Base-by-base conservation (phyloP, 2,113 vertebrate genomes). In the Cercopithecus mona region DNA sequence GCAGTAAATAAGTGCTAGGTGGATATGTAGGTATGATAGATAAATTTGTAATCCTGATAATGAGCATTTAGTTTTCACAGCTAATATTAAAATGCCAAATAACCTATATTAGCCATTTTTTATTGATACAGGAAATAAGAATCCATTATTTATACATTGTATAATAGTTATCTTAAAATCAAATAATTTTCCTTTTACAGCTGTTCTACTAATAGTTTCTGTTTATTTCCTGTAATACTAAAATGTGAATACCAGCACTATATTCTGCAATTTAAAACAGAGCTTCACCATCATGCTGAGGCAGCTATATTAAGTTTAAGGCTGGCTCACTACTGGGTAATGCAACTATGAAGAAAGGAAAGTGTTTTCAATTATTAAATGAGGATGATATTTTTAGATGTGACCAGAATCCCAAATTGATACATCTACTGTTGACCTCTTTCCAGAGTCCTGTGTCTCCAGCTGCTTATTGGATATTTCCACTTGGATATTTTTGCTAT, bases 351-450 rank as follows among this genome's bases (percentile, higher is more conserved):
- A 81, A 79, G 87, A 25, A 78, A 92, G 64, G 59, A 80, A 78
- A 30, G 10, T 23, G 18, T 50, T 91, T 93, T 83, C 48, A 55
- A 0, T 91, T 91, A 95, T 91, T 97, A 68, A 93, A 66, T 4
- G 78, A 89, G 66, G 35, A 43, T 61, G 70, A 6, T 97, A 93
- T 97, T 97, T 97, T 97, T 93, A 95, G 85, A 68, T 73, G 59
- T 85, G 81, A 70, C 57, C 38, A 64, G 75, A 81, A 78, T 66
- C 93, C 70, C 80, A 79, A 43, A 85, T 92, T 64, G 59, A 83
- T 85, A 50, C 27, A 35, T 55, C 55, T 6, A 76, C 32, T 82
- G 72, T 32, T 91, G 92, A 72, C 82, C 88, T 94, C 87, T 83
- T 94, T 96, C 52, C 55, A 59, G 59, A 88, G 59, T 45, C 40